These are phyloP conservation scores for Scomber colias DNA, from an alignment of 2,113 vertebrate species.

Conservation along the genomic window DNA sequence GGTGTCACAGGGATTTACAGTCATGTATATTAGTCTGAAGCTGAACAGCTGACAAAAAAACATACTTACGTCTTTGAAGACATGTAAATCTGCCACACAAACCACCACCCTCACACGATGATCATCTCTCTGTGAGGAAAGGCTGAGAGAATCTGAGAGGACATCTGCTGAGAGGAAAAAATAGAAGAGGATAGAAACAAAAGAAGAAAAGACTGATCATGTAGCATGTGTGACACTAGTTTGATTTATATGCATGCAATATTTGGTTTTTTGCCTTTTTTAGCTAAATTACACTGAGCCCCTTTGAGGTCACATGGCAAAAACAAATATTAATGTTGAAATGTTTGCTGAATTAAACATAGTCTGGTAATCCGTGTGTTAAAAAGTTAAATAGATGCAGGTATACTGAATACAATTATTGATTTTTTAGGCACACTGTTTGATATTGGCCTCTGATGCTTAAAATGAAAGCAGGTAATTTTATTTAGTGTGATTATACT, in stretches of 20 bases:
- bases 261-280: too few relatives aligned
- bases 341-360: too few relatives aligned
- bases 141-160: conserved; percentile 84
- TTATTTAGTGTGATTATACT: too few relatives aligned
- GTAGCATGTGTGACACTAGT: background rate
- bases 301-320: too few relatives aligned
- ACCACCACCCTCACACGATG: conserved; percentile 90
- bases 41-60: background rate
- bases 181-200: background rate
- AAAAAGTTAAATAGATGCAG: too few relatives aligned
- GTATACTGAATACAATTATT: too few relatives aligned
- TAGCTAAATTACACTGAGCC: too few relatives aligned
- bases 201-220: background rate
- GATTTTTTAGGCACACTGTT: too few relatives aligned
- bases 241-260: background rate
- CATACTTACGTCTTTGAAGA: conserved; percentile 93
- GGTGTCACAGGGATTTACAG: background rate
- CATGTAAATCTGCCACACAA: conserved; percentile 90
- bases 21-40: background rate
- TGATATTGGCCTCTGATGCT: background rate
- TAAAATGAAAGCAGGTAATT: background rate
- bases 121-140: conserved; percentile 90
- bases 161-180: conserved; percentile 76
- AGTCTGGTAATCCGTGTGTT: too few relatives aligned
- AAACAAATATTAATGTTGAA: too few relatives aligned